A percentile compares a stretch with the other conserved stretches of the same genome.
Conservation (phyloP, 2,113 vertebrate species). For the Oxyruncus cristatus region DNA sequence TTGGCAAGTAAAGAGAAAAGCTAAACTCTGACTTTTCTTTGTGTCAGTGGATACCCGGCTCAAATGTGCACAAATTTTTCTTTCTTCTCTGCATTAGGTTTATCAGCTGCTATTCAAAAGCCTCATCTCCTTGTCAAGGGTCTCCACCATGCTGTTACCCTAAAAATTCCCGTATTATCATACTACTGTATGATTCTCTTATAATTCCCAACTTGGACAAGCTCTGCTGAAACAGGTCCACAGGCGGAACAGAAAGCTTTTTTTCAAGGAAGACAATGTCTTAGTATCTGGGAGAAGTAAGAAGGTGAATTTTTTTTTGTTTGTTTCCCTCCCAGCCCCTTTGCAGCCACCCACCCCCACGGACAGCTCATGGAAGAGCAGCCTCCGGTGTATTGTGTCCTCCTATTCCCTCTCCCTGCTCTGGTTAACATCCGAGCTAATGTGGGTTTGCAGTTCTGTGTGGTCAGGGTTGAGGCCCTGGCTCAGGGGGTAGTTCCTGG, state of each 20-base stretch:
- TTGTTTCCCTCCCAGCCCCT: background rate
- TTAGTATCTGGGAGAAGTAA: background rate
- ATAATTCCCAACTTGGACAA: background rate
- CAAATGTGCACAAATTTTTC: background rate
- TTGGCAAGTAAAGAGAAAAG: background rate
- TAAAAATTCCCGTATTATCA: background rate
- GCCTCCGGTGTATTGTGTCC: accelerated
- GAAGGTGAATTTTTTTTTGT: background rate
- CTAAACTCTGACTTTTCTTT: background rate
- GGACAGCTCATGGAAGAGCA: background rate
- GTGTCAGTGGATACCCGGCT: background rate
- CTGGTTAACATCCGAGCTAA: accelerated
- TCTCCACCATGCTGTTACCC: background rate
- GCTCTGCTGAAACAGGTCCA: background rate
- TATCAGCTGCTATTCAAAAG: background rate
- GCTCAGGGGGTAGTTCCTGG: background rate
- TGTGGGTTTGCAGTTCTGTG: background rate
- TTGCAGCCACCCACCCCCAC: background rate
- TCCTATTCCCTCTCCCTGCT: background rate
- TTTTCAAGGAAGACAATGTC: background rate
- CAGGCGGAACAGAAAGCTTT: background rate
- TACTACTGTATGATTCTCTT: background rate
- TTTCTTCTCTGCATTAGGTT: background rate
- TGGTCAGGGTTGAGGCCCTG: background rate
- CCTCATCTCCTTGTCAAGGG: background rate